Evolutionary conservation across 2,888 invertebrate genomes (phyloP), one percentile per base, ranked within the genome.

Genomic region (Thera britannica): DNA sequence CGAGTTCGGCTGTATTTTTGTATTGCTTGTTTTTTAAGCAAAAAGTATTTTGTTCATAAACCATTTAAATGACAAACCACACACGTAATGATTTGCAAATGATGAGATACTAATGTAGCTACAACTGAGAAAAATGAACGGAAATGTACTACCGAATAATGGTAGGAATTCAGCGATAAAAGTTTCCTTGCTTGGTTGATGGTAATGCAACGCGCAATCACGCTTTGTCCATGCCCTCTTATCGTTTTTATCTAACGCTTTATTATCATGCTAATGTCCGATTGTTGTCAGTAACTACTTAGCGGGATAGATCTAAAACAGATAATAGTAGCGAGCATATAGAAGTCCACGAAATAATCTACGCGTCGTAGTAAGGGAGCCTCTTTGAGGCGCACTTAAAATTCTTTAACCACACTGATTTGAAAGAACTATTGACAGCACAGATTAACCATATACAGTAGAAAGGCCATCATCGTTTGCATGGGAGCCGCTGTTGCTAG

Each of bases 221-320:
- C 23, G 23, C 38, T 38, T n/a, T 36, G 44, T 49, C 23, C 23
- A 23, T 23, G 23, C 23, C 23, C 23, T 23, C 34, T 55, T 41
- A 59, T 59, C 61, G 44, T 61, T 61, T 52, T 58, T 62, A 65
- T 64, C 52, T 59, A 38, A 65, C 51, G 54, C 54, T 63, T 65
- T 67, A 65, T 60, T 67, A 67, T 64, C 54, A n/a, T 38, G 46
- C 44, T 68, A 67, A 73, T 70, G 73, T 67, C 61, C 63, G 67
- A 73, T 73, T 73, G 73, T 71, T 73, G 64, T 68, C 60, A 61
- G 49, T 52, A 71, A 49, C 44, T 54, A 64, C 60, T 49, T 49
- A 55, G 46, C 62, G 4, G 12, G 12, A 12, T 7, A 5, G 51
- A 51, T 7, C 23, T 51, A 51, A 23, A 51, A 2, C 23, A 51